A percentile compares a stretch with the other conserved stretches of the same genome.
phyloP scores from a whole-genome alignment of 2,113 vertebrate genomes.

The Circaetus gallicus region DNA sequence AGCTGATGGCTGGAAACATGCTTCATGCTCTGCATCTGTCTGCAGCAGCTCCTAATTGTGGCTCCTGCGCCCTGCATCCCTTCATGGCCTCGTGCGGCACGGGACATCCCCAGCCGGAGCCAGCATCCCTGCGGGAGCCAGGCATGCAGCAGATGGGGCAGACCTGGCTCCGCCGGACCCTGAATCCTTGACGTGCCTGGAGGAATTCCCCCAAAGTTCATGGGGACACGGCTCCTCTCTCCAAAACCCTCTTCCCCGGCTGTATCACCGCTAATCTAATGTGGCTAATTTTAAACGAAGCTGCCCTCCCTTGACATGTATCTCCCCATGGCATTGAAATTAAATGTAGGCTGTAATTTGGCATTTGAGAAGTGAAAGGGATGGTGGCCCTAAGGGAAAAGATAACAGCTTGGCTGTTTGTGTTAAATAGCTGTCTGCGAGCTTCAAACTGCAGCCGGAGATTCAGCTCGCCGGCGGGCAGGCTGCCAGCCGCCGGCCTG shows the following conservation, averaged over 20 bases:
- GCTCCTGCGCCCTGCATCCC: not conserved
- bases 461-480: conserved; percentile 40
- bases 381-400: conserved; percentile 73
- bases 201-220: conserved; percentile 26
- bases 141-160: not conserved
- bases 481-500: conserved; percentile 45
- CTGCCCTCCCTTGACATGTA: conserved; percentile 65
- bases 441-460: conserved; percentile 66
- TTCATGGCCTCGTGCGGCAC: fast-evolving
- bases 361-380: conserved; percentile 71
- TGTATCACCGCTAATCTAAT: conserved; percentile 34
- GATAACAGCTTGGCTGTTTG: conserved; percentile 72
- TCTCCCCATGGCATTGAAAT: conserved; percentile 66
- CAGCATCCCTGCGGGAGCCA: not conserved
- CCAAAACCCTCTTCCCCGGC: not conserved
- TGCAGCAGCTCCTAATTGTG: fast-evolving
- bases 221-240: not conserved
- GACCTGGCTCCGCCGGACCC: not conserved
- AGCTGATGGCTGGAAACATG: not conserved
- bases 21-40: not conserved
- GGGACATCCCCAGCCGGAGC: not conserved
- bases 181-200: not conserved
- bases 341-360: conserved; percentile 73
- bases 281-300: conserved; percentile 63
- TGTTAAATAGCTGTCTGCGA: conserved; percentile 72